These are phyloP conservation scores for Catharus bicknelli DNA, from an alignment of 2,113 vertebrate genomes.

Conservation along the genomic window DNA sequence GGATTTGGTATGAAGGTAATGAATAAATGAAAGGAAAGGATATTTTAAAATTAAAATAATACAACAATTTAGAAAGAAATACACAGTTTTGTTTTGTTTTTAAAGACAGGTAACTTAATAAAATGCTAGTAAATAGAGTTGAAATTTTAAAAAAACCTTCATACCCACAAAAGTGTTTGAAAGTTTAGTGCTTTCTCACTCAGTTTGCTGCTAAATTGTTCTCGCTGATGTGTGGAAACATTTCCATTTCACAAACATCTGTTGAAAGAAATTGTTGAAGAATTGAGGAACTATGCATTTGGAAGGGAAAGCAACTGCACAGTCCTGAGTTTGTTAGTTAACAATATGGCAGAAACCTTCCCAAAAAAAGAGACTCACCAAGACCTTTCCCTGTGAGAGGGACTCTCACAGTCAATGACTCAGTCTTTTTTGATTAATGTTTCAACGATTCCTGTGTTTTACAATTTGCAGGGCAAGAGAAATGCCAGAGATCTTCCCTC, in stretches of 20 bases:
- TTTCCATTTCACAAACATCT: conserved; percentile 20
- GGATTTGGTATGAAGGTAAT: background rate
- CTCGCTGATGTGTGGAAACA: background rate
- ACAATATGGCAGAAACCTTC: background rate
- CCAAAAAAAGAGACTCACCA: background rate
- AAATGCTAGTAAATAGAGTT: background rate
- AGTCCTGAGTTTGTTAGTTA: background rate
- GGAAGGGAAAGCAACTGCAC: background rate
- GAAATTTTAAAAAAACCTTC: background rate
- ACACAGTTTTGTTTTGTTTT: background rate
- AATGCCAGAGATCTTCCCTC: background rate
- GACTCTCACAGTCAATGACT: background rate
- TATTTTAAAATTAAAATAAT: background rate
- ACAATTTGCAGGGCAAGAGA: background rate
- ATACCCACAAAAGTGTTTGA: background rate
- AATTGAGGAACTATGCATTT: background rate
- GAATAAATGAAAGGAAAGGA: background rate
- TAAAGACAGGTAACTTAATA: background rate
- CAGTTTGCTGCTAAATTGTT: background rate
- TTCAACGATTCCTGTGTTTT: background rate
- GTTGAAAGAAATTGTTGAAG: background rate
- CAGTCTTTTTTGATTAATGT: background rate
- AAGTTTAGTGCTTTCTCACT: background rate
- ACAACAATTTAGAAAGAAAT: background rate
- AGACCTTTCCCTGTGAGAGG: background rate